These are phyloP conservation scores for Pegoplata infirma DNA, from an alignment of 2,888 invertebrate genomes.

Conservation along the genomic window DNA sequence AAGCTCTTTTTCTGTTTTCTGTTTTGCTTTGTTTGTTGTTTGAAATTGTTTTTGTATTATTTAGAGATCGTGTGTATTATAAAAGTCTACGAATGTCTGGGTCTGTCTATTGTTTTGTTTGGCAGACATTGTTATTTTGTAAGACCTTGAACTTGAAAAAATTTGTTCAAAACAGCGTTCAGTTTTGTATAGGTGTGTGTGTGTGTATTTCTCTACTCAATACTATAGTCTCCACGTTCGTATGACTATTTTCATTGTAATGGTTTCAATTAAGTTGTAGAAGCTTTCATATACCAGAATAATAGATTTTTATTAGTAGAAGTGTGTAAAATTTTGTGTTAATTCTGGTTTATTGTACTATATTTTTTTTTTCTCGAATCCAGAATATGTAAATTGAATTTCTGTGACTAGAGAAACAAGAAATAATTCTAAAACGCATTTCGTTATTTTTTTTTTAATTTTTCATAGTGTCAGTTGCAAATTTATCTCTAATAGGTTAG, in stretches of 20 bases:
- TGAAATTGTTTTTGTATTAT: slow-evolving; percentile 10
- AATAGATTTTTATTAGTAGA: too few species aligned
- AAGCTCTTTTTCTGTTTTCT: slow-evolving; percentile 18
- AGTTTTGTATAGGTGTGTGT: background rate
- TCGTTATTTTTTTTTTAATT: too few species aligned
- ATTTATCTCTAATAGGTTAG: too few species aligned
- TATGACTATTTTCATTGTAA: background rate
- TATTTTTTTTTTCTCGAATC: too few species aligned
- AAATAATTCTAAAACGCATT: too few species aligned
- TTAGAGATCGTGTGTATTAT: slow-evolving; percentile 31
- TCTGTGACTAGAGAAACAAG: too few species aligned
- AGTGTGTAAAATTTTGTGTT: too few species aligned
- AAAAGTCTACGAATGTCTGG: slow-evolving; percentile 55
- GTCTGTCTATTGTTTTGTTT: slow-evolving; percentile 58
- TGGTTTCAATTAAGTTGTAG: background rate
- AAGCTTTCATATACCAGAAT: too few species aligned
- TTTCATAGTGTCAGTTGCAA: too few species aligned
- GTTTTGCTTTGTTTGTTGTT: background rate
- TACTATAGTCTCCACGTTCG: background rate
- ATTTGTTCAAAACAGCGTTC: background rate
- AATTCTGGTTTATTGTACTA: too few species aligned
- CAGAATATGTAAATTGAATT: too few species aligned
- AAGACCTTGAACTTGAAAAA: slow-evolving; percentile 75
- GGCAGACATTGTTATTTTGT: slow-evolving; percentile 66
- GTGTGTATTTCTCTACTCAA: background rate